A percentile compares a stretch with the other conserved stretches of the same genome.
These are phyloP conservation scores for Coptotermes formosanus DNA, from an alignment of 1,140 invertebrate genomes.

Conservation along the genomic window DNA sequence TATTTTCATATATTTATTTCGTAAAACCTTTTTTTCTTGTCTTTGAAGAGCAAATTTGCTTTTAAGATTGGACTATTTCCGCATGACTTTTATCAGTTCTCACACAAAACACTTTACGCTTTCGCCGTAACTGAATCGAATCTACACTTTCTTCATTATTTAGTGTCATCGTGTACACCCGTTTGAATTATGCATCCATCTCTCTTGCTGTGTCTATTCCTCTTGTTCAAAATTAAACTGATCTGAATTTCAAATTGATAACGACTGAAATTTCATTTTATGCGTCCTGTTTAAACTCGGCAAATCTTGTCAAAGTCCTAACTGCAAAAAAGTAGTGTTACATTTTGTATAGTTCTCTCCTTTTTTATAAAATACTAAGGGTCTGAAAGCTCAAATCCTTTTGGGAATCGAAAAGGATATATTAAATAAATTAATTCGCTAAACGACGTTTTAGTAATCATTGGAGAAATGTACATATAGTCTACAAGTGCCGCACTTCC, in stretches of 20 bases:
- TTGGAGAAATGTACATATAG: background rate
- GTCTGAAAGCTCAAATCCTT: background rate
- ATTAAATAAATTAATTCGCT: background rate
- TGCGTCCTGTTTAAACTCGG: background rate
- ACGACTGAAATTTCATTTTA: background rate
- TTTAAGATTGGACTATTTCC: too few species aligned
- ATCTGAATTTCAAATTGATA: background rate
- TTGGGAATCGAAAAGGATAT: background rate
- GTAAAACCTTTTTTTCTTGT: too few species aligned
- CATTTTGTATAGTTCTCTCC: background rate
- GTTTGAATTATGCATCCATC: too few species aligned
- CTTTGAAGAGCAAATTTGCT: too few species aligned
- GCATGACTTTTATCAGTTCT: too few species aligned
- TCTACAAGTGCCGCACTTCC: background rate
- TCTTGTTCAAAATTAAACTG: background rate
- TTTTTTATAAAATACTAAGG: background rate
- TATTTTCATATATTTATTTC: too few species aligned
- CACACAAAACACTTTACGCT: too few species aligned
- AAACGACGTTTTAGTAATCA: background rate
- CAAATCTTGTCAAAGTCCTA: background rate
- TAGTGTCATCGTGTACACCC: too few species aligned
- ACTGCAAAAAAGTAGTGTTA: background rate
- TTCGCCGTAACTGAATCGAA: too few species aligned
- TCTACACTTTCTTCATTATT: too few species aligned
- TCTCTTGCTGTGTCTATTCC: too few species aligned